Evolutionary conservation across 2,888 invertebrate species (phyloP), one percentile per base, ranked within the genome.

Genomic region (Brachylomia viminalis): DNA sequence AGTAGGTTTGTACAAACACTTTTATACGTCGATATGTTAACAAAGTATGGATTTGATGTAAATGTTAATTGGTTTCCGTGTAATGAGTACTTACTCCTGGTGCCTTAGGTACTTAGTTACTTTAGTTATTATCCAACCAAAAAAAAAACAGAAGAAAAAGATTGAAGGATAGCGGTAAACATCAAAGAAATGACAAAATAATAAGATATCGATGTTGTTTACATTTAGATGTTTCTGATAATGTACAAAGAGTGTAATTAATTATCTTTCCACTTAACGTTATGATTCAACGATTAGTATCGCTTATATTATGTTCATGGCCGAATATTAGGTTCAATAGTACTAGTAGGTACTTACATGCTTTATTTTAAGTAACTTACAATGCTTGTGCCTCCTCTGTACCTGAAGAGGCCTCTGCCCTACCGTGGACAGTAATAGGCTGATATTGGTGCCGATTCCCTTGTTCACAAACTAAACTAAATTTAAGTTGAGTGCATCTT

Each of bases 241-340:
- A n/a, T n/a, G n/a, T n/a, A n/a, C n/a, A n/a, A n/a, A n/a, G n/a
- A 33, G 15, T 62, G 38, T 62, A 10, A 20, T 38, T 30, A 7
- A 30, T 45, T 68, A 74, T 69, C 64, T 68, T 47, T 15, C 20
- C 54, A 68, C 68, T 59, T 80, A 23, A 8, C 27, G 20, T 47
- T 15, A 38, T 38, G 27, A 23, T 47, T 45, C 30, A 58, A 6
- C 33, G 58, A 64, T 79, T 56, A 33, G 23, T 20, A 42, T 27
- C 6, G 2, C 4, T 38, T 38, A 38, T 20, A 59, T 30, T 30
- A 30, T 30, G 10, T 59, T 10, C 7, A 13, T 61, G 17, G 52
- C n/a, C 13, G 3, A n/a, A 70, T 11, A 23, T 52, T 77, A 20
- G 13, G 11, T n/a, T n/a, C n/a, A n/a, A n/a, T n/a, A n/a, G n/a